Base-by-base conservation (phyloP, 2,888 invertebrate genomes). In the Hemistola chrysoprasaria region DNA sequence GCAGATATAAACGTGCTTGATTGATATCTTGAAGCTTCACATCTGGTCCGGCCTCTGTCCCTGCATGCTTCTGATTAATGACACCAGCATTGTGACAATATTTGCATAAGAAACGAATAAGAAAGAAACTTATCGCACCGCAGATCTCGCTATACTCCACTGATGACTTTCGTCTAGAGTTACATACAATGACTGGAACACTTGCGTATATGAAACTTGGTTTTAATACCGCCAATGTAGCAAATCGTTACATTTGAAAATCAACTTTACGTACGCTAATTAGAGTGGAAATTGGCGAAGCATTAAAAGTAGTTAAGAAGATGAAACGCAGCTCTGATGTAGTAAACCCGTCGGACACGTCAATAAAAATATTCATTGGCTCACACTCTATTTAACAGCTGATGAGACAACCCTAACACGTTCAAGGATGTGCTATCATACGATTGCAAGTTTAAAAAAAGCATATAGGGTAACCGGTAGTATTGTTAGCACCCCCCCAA, bases 341-440 rank as follows among this genome's bases (percentile, higher is more conserved):
- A 72, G 75, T 62, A 72, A 76, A 80, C 78, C 72, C 62, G 80
- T 76, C 72, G 62, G 75, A 71, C 79, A 70, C 78, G 79, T 85
- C 84, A 81, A 85, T 86, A 85, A 88, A 87, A 85, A 87, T 88
- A 87, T 88, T 87, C 84, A 86, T 88, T 82, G 75, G 74, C 78
- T 83, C 73, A 78, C 80, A 83, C 84, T 85, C 82, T 85, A 79
- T 83, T 87, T 81, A 84, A 78, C 81, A 78, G 72, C 71, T 77
- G 78, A 81, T 79, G 78, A 73, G 79, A 82, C 78, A 78, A 69
- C 72, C 68, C 68, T 76, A 61, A 55, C 52, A 53, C 53, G 46
- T 57, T 66, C 65, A 85, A 67, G 85, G 85, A 69, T 77, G 80
- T 39, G 53, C 50, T 49, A 9, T 4, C 9, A 11, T 20, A 8